Evolutionary conservation across 2,797 vertebrate genomes (phyloP), one percentile per base, ranked within the genome.

Genomic region (Xenops minutus): DNA sequence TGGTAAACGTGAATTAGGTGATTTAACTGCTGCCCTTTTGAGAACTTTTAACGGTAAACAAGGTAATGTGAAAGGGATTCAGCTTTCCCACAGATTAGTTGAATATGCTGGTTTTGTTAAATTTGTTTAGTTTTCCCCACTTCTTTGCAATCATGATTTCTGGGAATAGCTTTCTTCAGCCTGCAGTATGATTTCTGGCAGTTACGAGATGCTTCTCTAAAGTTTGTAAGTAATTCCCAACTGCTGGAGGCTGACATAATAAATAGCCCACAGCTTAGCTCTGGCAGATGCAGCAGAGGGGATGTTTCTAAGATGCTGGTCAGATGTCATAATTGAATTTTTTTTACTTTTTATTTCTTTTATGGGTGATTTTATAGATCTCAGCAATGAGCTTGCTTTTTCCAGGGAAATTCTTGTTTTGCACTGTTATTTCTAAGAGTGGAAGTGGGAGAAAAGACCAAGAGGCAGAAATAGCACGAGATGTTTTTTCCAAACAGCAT

Each of bases 191-290:
- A 79, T 77, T 90, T 88, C 64, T 93, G 92, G 87, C 72, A 93
- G 54, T 86, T 84, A 63, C 43, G 89, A 75, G 86, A 92, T 85
- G 58, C 89, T 94, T 95, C 62, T 95, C 22, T 89, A 69, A 84
- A 92, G 68, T 43, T 67, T 55, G 19, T 83, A 51, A 93, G 44
- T 77, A 55, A 71, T 79, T 92, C 27, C 63, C 14, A 48, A 2
- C 51, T 92, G 55, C 73, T 81, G 59, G 68, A 77, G 81, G 34
- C 79, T 93, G 91, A 72, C 39, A 43, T 68, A 82, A 73, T 43
- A 81, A 58, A 68, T 59, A 92, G 68, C 32, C 37, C 36, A 39
- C 7, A 17, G 29, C 55, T 88, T 46, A 81, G 43, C 58, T 93
- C 62, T 86, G 77, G 69, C 86, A 94, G 92, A 92, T 56, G 79